Conservation (phyloP, 2,113 vertebrate species). For the Myrmophylax atrothorax region DNA sequence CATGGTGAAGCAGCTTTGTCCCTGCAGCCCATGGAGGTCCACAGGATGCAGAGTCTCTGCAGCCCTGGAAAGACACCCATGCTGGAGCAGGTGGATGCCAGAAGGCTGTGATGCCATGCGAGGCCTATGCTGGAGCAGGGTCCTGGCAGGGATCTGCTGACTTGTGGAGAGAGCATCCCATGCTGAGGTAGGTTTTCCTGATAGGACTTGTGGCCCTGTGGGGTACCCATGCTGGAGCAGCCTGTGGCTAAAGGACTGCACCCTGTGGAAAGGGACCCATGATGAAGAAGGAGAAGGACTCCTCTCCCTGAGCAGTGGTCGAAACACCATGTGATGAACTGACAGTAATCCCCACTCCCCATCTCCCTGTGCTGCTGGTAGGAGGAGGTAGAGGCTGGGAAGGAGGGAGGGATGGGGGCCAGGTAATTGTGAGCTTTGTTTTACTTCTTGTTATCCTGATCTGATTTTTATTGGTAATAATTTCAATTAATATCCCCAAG, state of each 20-base stretch:
- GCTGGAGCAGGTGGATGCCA: not conserved
- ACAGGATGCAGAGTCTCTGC: not conserved
- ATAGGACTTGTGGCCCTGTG: not conserved
- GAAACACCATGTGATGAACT: not conserved
- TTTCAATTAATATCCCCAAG: not conserved
- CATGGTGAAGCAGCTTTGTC: not conserved
- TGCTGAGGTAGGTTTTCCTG: not conserved
- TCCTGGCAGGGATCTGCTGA: not conserved
- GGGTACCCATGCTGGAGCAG: not conserved
- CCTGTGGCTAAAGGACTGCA: not conserved
- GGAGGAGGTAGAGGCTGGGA: not conserved
- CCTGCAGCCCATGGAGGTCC: not conserved
- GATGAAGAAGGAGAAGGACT: not conserved
- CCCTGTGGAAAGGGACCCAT: not conserved
- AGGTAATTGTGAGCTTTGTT: not conserved
- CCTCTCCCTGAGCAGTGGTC: not conserved
- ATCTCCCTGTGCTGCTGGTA: rapidly evolving
- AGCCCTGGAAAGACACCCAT: not conserved
- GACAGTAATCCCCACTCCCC: not conserved
- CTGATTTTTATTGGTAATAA: not conserved
- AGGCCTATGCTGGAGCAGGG: not conserved
- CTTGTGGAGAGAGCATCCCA: not conserved
- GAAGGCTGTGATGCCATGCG: not conserved
- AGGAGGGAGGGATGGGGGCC: not conserved
- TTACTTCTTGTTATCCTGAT: not conserved